A percentile compares a stretch with the other conserved stretches of the same genome.
Evolutionary conservation across 2,797 vertebrate species (phyloP).

Genomic region (Alosa sapidissima): DNA sequence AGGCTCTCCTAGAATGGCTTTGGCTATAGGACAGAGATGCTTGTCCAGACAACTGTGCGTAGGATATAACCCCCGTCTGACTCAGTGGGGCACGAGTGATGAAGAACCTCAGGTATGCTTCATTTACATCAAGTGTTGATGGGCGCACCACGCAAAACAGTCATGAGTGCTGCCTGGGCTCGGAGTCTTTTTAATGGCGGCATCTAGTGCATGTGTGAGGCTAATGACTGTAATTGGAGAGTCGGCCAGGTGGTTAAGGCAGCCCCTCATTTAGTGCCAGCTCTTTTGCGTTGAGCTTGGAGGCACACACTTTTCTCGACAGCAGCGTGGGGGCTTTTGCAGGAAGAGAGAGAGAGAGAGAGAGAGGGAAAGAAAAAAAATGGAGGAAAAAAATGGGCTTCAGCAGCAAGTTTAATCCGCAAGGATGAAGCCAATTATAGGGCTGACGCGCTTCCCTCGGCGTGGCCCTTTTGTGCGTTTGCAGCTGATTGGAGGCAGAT

Average conservation of each 20-base stretch:
- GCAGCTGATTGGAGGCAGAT: conserved; percentile 22
- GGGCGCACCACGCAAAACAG: not conserved
- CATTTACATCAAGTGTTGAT: not conserved
- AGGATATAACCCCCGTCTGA: not conserved
- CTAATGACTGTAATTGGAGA: conserved; percentile 25
- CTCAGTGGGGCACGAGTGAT: not conserved
- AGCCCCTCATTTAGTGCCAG: not conserved
- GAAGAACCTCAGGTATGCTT: not conserved
- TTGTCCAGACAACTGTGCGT: not conserved
- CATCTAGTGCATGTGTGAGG: conserved; percentile 8
- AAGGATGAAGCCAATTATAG: conserved; percentile 23
- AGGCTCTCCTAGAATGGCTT: not conserved
- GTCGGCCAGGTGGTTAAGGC: conserved; percentile 10
- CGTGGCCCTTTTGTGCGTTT: not conserved
- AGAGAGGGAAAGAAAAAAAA: not conserved
- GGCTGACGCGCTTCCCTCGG: not conserved
- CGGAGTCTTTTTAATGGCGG: not conserved
- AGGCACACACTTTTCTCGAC: not conserved
- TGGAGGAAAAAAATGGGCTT: not conserved
- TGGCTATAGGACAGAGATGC: not conserved
- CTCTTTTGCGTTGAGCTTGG: conserved; percentile 6
- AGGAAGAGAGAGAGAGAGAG: conserved; percentile 7
- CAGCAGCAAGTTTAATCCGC: conserved; percentile 19
- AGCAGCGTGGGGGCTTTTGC: not conserved
- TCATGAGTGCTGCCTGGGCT: not conserved